Evolutionary conservation across 2,888 invertebrate species (phyloP).

Genomic region (Erpobdella octoculata): DNA sequence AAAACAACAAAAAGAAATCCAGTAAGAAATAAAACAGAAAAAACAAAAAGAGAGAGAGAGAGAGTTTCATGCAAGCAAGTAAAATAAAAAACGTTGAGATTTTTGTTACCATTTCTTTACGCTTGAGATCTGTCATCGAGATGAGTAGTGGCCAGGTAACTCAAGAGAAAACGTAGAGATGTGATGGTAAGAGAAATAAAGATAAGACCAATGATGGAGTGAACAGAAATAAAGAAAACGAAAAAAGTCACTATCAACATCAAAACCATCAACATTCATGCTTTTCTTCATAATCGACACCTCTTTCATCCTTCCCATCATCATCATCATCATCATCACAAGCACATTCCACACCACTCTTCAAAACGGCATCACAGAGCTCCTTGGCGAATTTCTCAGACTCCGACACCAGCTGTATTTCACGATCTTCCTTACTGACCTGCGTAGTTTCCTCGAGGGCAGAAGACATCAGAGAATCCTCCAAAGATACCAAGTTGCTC

Average conservation of each 20-base stretch:
- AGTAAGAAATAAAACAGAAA: too few species aligned
- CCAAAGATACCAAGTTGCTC: constrained; percentile 22
- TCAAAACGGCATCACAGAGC: not conserved
- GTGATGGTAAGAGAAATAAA: too few species aligned
- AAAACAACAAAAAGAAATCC: not conserved
- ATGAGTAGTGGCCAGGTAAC: too few species aligned
- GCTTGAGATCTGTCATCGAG: too few species aligned
- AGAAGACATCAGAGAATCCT: constrained; percentile 31
- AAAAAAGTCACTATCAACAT: not conserved
- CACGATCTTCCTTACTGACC: not conserved
- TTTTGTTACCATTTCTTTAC: too few species aligned
- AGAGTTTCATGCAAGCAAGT: too few species aligned
- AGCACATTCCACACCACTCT: too few species aligned
- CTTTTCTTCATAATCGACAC: too few species aligned
- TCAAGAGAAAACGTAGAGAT: too few species aligned
- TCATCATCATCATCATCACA: too few species aligned
- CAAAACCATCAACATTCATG: not conserved
- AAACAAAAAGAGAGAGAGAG: too few species aligned
- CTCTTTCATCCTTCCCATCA: too few species aligned
- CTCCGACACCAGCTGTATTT: not conserved
- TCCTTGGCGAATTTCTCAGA: not conserved
- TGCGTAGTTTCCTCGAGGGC: constrained; percentile 15
- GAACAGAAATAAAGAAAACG: not conserved
- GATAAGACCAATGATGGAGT: not conserved
- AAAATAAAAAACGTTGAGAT: not conserved